Conservation (phyloP, 2,113 vertebrate species). For the Syngnathus typhle region DNA sequence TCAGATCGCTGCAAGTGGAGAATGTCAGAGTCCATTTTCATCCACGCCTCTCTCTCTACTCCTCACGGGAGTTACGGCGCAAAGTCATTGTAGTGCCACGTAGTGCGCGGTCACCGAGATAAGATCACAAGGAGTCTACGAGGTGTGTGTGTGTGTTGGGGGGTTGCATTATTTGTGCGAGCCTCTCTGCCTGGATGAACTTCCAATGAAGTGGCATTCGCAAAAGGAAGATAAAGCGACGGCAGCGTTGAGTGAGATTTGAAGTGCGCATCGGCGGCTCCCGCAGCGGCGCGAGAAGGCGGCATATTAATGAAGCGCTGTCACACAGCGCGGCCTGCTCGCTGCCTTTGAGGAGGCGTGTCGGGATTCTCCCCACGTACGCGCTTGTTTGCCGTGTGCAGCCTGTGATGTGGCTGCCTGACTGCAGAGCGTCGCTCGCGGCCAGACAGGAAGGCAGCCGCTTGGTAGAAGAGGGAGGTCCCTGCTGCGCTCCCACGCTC, state of each 20-base stretch:
- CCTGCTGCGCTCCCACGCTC: conserved; percentile 47
- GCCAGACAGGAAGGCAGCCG: conserved; percentile 55
- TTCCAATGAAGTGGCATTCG: background rate
- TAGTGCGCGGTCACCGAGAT: conserved; percentile 17
- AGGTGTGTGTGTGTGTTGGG: background rate
- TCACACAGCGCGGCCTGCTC: conserved; percentile 49
- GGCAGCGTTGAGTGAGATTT: conserved; percentile 38
- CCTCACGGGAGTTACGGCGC: conserved; percentile 1
- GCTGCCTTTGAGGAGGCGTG: conserved; percentile 55
- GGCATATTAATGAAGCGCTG: conserved; percentile 62
- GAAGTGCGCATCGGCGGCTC: conserved; percentile 34
- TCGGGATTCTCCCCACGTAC: conserved; percentile 65
- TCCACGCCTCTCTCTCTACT: background rate
- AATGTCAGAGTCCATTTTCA: background rate
- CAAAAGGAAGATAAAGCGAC: conserved; percentile 24
- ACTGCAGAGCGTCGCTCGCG: conserved; percentile 56
- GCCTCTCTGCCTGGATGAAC: conserved; percentile 14
- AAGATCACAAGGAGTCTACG: conserved; percentile 14
- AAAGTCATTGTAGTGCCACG: conserved; percentile 7
- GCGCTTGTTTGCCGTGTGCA: conserved; percentile 59
- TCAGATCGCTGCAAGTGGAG: background rate
- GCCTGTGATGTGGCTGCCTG: conserved; percentile 62
- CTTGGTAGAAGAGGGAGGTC: conserved; percentile 57
- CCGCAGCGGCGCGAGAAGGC: conserved; percentile 40
- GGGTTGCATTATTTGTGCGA: conserved; percentile 14